A percentile compares a stretch with the other conserved stretches of the same genome.
Conservation (phyloP, 2,113 vertebrate genomes). For the Antennarius striatus region DNA sequence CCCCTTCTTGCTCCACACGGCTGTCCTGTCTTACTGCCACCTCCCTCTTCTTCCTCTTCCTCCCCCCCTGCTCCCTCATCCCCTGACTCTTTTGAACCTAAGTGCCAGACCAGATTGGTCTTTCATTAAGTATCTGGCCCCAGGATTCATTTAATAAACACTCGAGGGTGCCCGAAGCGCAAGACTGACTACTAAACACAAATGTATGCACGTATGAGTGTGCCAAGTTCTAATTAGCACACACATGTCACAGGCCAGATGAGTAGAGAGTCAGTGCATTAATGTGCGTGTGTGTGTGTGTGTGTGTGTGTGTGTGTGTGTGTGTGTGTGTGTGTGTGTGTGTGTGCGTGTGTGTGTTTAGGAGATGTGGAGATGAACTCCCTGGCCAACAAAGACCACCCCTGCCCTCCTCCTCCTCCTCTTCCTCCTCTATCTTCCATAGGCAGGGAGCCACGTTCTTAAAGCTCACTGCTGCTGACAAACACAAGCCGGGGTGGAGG, state of each 20-base stretch:
- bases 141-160: slow-evolving; percentile 63
- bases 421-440: slow-evolving; percentile 50
- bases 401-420: slow-evolving; percentile 7
- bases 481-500: slow-evolving; percentile 14
- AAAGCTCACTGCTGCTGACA: slow-evolving; percentile 43
- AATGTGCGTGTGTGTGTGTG: neutral
- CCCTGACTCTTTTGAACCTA: slow-evolving; percentile 42
- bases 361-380: slow-evolving; percentile 24
- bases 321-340: neutral
- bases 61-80: neutral
- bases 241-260: slow-evolving; percentile 53
- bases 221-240: slow-evolving; percentile 62
- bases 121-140: slow-evolving; percentile 65
- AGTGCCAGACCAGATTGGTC: slow-evolving; percentile 57
- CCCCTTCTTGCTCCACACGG: neutral
- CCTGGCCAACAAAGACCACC: slow-evolving; percentile 45
- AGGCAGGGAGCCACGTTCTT: slow-evolving; percentile 55
- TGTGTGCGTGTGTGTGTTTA: neutral
- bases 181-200: slow-evolving; percentile 48
- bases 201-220: slow-evolving; percentile 5
- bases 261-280: slow-evolving; percentile 37
- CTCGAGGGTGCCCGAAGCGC: slow-evolving; percentile 42
- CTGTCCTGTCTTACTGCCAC: slow-evolving; percentile 7
- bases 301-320: neutral
- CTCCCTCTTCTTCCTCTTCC: too few species aligned